These are phyloP conservation scores for Perccottus glenii DNA, from an alignment of 2,113 vertebrate genomes.

Conservation along the genomic window DNA sequence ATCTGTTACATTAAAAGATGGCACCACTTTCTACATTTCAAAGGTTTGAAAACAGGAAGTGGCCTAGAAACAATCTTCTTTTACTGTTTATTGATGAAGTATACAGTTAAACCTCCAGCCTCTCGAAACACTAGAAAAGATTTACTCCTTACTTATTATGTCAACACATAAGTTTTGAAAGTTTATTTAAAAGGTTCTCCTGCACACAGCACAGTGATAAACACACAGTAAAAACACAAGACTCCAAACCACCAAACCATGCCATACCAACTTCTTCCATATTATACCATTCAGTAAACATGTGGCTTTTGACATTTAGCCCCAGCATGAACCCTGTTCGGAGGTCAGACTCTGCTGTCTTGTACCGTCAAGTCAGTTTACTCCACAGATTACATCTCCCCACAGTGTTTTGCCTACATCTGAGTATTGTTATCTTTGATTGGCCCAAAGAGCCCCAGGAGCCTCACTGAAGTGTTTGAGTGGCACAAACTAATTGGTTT, in stretches of 20 bases:
- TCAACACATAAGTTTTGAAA: not conserved
- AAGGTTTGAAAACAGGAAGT: too few species aligned
- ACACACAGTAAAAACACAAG: too few species aligned
- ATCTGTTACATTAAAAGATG: too few species aligned
- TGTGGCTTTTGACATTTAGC: slow-evolving; percentile 34
- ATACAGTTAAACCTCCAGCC: too few species aligned
- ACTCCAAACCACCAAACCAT: too few species aligned
- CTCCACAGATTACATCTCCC: slow-evolving; percentile 49
- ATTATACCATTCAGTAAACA: not conserved
- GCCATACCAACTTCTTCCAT: not conserved
- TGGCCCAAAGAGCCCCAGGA: slow-evolving; percentile 47
- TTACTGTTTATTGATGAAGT: too few species aligned
- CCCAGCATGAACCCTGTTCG: slow-evolving; percentile 44
- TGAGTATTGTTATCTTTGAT: slow-evolving; percentile 58
- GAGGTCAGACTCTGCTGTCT: slow-evolving; percentile 41
- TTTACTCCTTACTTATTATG: too few species aligned
- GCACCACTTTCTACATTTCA: too few species aligned
- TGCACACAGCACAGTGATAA: not conserved
- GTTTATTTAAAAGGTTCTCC: not conserved
- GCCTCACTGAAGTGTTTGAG: slow-evolving; percentile 54
- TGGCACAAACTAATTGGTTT: slow-evolving; percentile 66
- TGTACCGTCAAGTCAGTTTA: slow-evolving; percentile 32
- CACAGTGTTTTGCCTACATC: slow-evolving; percentile 29
- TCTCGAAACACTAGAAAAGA: too few species aligned
- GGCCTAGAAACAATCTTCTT: too few species aligned